Evolutionary conservation across 2,888 invertebrate species (phyloP), one percentile per base, ranked within the genome.

Genomic region (Embidobia sp.): DNA sequence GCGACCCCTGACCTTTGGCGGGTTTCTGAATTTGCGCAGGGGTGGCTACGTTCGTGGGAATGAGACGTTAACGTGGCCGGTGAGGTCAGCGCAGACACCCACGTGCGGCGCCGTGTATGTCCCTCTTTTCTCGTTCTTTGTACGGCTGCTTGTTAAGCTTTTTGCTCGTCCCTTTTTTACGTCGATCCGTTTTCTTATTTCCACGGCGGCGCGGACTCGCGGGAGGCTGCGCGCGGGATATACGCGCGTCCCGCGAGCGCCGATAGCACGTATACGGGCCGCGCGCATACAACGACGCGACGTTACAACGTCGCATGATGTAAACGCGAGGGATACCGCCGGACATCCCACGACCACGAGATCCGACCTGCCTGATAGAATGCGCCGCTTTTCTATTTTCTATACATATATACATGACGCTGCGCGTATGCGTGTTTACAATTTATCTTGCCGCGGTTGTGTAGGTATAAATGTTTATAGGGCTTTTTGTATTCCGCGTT

Each of bases 351-450:
- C 66, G 72, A 61, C 53, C 76, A 48, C 59, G 66, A 66, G 72
- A 72, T 73, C 67, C 70, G 66, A 77, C 61, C 70, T 53, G 59
- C 37, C 76, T 63, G 70, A 76, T 76, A 76, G 70, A 76, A 64
- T 70, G 33, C 63, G 66, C 40, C 46, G 53, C 49, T 57, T 61
- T 57, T 61, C 55, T 64, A 72, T 72, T 64, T 53, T 55, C 59
- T 59, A 66, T 59, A 48, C 51, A 46, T 61, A 61, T 59, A 57
- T 66, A 59, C 49, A 44, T 73, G 46, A 55, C 55, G 59, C 22
- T 42, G 49, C 44, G 26, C 66, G 59, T 59, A 48, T 69, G 59
- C 59, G 69, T 61, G 69, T 48, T 51, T 51, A 61, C 69, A 51
- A 70, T 70, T 70, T 70, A 70, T 70, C 69, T 70, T 51, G 42